phyloP scores from a whole-genome alignment of 2,113 vertebrate genomes.

The Gopherus evgoodei region DNA sequence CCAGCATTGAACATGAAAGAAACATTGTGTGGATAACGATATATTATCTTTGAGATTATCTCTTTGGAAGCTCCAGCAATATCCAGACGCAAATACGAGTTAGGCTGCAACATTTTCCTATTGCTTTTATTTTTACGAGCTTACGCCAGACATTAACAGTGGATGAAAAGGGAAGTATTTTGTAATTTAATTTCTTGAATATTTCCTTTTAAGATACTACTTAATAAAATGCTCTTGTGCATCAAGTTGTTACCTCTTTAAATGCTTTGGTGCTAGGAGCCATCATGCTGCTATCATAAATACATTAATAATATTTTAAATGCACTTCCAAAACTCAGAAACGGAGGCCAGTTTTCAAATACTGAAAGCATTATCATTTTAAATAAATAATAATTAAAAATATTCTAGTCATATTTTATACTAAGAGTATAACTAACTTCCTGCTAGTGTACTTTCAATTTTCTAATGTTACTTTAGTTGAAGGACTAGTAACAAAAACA shows the following conservation, averaged over 20 bases:
- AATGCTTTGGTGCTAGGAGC: neutral
- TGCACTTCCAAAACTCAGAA: neutral
- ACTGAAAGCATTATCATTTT: neutral
- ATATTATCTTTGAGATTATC: neutral
- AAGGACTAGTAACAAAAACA: neutral
- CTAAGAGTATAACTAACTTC: neutral
- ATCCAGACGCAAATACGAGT: neutral
- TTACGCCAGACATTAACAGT: neutral
- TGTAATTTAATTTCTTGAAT: neutral
- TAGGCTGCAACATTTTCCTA: neutral
- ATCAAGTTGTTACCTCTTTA: neutral
- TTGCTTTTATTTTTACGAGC: constrained; percentile 17
- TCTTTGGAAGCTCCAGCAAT: neutral
- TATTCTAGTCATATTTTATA: neutral
- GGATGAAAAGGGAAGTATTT: neutral
- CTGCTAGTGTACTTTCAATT: neutral
- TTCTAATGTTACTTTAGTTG: neutral
- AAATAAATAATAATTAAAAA: neutral
- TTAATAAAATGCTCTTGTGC: neutral
- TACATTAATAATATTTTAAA: neutral
- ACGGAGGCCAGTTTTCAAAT: neutral
- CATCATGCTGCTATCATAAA: neutral
- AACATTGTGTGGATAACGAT: neutral
- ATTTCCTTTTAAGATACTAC: neutral
- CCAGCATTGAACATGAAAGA: neutral